Conservation (phyloP, 2,113 vertebrate genomes). For the Neogale vison region DNA sequence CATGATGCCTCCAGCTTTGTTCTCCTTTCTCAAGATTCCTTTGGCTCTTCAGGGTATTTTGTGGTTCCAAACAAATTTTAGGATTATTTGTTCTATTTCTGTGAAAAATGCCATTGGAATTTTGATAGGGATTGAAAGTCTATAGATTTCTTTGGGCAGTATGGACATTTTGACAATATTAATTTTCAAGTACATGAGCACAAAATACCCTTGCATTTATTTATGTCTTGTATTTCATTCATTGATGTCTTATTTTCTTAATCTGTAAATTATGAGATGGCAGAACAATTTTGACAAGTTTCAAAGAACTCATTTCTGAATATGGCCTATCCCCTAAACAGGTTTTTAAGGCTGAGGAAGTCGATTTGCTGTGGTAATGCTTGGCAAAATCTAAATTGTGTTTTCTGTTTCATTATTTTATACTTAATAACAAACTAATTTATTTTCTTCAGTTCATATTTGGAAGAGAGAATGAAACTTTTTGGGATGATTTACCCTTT, state of each 20-base stretch:
- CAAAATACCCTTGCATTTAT: not conserved
- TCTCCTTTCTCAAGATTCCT: not conserved
- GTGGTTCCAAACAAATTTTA: not conserved
- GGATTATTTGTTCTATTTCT: not conserved
- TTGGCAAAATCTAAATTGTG: not conserved
- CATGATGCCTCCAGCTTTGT: not conserved
- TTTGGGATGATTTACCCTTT: not conserved
- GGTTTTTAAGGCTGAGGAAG: not conserved
- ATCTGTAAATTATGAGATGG: not conserved
- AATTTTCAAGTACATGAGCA: not conserved
- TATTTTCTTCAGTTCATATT: not conserved
- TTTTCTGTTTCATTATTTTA: not conserved
- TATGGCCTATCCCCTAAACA: not conserved
- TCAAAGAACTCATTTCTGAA: not conserved
- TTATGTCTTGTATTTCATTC: not conserved
- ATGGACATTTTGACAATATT: not conserved
- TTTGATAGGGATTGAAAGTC: not conserved
- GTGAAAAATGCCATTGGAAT: not conserved
- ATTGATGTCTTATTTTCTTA: not conserved
- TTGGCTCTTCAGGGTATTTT: not conserved
- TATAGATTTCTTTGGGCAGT: not conserved
- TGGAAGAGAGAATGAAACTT: slow-evolving; percentile 1
- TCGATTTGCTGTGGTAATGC: not conserved
- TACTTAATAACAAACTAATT: not conserved
- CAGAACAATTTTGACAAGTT: not conserved